A percentile compares a stretch with the other conserved stretches of the same genome.
Conservation (phyloP, 2,888 invertebrate species). For the Acleris sparsana region DNA sequence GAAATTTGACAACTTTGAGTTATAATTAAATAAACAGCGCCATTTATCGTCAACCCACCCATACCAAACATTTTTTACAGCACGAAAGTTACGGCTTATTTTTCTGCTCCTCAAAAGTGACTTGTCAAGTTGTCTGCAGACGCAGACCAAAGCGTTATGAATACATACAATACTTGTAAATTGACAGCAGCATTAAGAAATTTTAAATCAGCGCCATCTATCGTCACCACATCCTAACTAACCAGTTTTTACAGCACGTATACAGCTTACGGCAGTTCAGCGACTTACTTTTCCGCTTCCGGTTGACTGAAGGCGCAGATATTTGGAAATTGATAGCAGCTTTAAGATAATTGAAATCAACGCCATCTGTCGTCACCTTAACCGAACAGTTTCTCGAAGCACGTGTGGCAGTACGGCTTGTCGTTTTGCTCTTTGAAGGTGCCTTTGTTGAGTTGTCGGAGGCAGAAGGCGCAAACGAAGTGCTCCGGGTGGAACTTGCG, state of each 20-base stretch:
- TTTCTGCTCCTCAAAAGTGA: too few species aligned
- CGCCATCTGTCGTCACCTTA: slow-evolving; percentile 65
- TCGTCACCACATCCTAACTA: background rate
- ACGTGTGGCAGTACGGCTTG: slow-evolving; percentile 98
- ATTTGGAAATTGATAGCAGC: background rate
- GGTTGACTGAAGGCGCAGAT: background rate
- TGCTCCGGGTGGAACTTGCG: slow-evolving; percentile 99
- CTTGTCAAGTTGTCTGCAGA: too few species aligned
- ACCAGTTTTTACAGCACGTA: too few species aligned
- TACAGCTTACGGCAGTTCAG: too few species aligned
- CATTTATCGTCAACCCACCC: too few species aligned
- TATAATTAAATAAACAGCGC: too few species aligned
- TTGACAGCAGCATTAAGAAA: background rate
- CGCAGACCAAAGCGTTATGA: too few species aligned
- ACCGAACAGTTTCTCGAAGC: slow-evolving; percentile 98
- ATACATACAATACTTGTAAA: too few species aligned
- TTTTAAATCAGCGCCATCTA: slow-evolving; percentile 42
- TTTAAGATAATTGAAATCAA: slow-evolving; percentile 23
- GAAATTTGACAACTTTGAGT: too few species aligned
- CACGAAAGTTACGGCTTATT: too few species aligned
- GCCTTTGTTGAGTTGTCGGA: slow-evolving; percentile 98
- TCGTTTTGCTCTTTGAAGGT: slow-evolving; percentile 99
- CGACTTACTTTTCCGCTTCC: background rate
- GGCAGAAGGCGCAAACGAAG: slow-evolving; percentile 99
- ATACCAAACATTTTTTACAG: too few species aligned